phyloP scores from a whole-genome alignment of 2,888 invertebrate genomes.

The Geotrupes spiniger region DNA sequence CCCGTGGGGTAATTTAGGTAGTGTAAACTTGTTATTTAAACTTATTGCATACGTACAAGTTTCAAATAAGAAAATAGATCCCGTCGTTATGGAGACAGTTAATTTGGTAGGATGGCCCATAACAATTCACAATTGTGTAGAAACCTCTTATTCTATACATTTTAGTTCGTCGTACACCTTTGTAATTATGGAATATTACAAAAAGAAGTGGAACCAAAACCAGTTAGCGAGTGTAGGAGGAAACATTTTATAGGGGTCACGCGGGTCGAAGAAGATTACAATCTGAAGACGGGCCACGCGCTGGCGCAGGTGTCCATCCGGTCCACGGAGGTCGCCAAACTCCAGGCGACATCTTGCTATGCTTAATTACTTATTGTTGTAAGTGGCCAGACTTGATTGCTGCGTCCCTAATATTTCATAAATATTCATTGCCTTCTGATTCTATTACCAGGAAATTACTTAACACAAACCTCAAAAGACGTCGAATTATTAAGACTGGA shows the following conservation, averaged over 20 bases:
- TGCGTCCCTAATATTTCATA: slow-evolving; percentile 32
- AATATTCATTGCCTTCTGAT: slow-evolving; percentile 38
- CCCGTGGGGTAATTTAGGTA: too few species aligned
- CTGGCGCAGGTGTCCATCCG: slow-evolving; percentile 47
- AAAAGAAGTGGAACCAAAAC: slow-evolving; percentile 35
- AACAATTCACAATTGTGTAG: background rate
- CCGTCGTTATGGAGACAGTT: too few species aligned
- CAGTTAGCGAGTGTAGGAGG: slow-evolving; percentile 45
- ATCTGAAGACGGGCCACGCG: slow-evolving; percentile 47
- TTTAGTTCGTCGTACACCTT: slow-evolving; percentile 17
- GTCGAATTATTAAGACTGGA: too few species aligned
- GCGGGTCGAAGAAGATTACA: slow-evolving; percentile 43
- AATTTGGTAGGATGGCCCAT: too few species aligned
- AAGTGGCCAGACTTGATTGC: slow-evolving; percentile 37
- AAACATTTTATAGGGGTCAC: slow-evolving; percentile 44
- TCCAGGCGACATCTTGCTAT: slow-evolving; percentile 45
- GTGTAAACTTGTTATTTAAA: too few species aligned
- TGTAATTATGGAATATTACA: slow-evolving; percentile 16
- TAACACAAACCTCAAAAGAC: too few species aligned
- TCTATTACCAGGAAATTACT: background rate
- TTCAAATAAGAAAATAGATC: too few species aligned
- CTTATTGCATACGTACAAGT: too few species aligned
- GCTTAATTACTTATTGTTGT: slow-evolving; percentile 48
- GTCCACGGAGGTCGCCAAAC: slow-evolving; percentile 32
- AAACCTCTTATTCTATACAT: slow-evolving; percentile 4